phyloP scores from a whole-genome alignment of 2,888 invertebrate genomes.

The Cephus rjabovi region DNA sequence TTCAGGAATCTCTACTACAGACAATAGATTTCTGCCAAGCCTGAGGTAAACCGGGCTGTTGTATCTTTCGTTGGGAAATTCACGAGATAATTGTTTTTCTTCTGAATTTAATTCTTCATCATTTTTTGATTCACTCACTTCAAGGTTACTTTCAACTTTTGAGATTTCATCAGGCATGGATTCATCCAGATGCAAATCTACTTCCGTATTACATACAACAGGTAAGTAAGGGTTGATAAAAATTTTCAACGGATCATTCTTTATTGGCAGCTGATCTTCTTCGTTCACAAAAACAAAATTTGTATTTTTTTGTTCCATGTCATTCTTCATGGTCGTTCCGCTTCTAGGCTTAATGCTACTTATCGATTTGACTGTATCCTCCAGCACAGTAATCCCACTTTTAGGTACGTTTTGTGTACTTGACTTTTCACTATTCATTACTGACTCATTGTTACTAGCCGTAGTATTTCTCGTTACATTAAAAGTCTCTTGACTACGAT shows the following conservation, averaged over 20 bases:
- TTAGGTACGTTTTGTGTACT: neutral
- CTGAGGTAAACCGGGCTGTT: conserved; percentile 17
- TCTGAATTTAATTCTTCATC: neutral
- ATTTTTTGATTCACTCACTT: neutral
- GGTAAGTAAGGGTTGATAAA: conserved; percentile 17
- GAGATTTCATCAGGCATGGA: neutral
- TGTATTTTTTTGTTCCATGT: neutral
- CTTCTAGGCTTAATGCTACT: neutral
- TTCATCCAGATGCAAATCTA: neutral
- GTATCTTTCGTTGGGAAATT: neutral
- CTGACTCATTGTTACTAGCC: neutral
- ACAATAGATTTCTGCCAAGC: conserved; percentile 27
- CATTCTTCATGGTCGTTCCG: neutral
- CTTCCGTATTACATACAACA: conserved; percentile 14
- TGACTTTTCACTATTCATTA: neutral
- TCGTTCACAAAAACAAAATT: neutral
- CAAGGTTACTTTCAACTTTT: neutral
- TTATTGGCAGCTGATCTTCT: neutral
- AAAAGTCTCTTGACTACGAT: neutral
- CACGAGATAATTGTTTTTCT: neutral
- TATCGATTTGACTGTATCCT: neutral
- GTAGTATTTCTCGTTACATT: neutral
- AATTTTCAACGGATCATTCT: neutral
- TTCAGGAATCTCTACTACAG: conserved; percentile 7
- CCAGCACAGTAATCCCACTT: neutral